These are phyloP conservation scores for Bombus vancouverensis DNA, from an alignment of 1,140 invertebrate species.

Conservation along the genomic window DNA sequence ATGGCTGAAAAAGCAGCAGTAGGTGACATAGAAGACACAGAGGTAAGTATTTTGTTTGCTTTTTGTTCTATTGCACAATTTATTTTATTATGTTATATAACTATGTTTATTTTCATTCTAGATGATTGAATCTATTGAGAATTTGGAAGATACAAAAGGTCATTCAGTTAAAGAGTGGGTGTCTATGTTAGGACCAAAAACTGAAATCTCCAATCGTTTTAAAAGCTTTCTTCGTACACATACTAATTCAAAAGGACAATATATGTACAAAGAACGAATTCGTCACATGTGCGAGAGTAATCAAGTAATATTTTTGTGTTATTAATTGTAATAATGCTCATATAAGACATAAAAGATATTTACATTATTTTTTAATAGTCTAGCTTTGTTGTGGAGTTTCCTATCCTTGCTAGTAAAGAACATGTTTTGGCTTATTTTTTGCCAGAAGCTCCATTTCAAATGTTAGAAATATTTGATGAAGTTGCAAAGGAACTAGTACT, in stretches of 20 bases:
- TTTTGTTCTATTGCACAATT: constrained; percentile 24
- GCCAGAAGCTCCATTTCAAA: constrained; percentile 98
- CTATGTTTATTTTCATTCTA: constrained; percentile 72
- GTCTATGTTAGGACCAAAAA: constrained; percentile 95
- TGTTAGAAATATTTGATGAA: constrained; percentile 97
- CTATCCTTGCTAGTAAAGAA: constrained; percentile 93
- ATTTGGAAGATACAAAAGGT: constrained; percentile 97
- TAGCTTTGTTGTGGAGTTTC: constrained; percentile 97
- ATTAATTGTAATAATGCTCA: too few species aligned
- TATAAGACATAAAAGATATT: not conserved
- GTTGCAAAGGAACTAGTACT: constrained; percentile 97
- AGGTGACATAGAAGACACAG: constrained; percentile 90
- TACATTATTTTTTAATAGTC: constrained; percentile 82
- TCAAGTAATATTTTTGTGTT: constrained; percentile 76
- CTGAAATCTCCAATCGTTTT: constrained; percentile 98
- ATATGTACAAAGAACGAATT: constrained; percentile 96
- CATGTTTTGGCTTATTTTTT: constrained; percentile 98
- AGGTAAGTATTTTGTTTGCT: constrained; percentile 78
- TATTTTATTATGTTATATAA: constrained; percentile 23
- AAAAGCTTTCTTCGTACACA: constrained; percentile 97
- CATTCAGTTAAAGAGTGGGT: constrained; percentile 97
- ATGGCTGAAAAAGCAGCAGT: constrained; percentile 93
- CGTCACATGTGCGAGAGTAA: constrained; percentile 97
- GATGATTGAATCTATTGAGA: constrained; percentile 98
- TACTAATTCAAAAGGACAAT: constrained; percentile 93